Conservation (phyloP, 2,113 vertebrate genomes). For the Poecile atricapillus region DNA sequence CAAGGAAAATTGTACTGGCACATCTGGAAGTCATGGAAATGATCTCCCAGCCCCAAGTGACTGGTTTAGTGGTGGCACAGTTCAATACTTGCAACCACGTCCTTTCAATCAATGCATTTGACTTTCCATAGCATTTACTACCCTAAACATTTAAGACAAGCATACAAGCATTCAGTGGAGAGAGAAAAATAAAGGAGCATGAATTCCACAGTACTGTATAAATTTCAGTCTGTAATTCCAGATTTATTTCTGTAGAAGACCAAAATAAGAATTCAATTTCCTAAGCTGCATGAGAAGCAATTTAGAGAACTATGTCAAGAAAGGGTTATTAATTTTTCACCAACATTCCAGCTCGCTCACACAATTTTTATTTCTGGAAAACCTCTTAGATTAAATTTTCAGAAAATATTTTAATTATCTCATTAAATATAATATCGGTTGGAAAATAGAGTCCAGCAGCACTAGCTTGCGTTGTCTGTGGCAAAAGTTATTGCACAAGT, state of each 20-base stretch:
- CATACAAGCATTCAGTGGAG: neutral
- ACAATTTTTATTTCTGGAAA: neutral
- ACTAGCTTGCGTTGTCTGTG: neutral
- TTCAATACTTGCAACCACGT: neutral
- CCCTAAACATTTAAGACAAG: neutral
- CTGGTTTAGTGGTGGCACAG: neutral
- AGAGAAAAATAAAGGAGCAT: neutral
- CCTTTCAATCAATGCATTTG: neutral
- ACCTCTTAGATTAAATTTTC: neutral
- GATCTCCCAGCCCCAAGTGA: neutral
- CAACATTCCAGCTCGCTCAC: neutral
- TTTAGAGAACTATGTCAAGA: neutral
- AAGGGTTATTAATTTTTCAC: conserved; percentile 4
- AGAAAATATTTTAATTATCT: neutral
- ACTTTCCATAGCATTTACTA: neutral
- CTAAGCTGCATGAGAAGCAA: neutral
- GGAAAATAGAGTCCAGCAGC: neutral
- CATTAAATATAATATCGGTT: neutral
- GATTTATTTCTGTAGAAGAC: neutral
- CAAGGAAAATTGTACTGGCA: neutral
- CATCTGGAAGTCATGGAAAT: neutral
- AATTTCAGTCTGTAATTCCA: neutral
- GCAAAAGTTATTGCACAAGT: neutral
- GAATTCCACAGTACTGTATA: neutral
- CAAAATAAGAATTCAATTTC: conserved; percentile 21